A percentile compares a stretch with the other conserved stretches of the same genome.
Conservation (phyloP, 2,797 vertebrate genomes). For the Lagodon rhomboides region DNA sequence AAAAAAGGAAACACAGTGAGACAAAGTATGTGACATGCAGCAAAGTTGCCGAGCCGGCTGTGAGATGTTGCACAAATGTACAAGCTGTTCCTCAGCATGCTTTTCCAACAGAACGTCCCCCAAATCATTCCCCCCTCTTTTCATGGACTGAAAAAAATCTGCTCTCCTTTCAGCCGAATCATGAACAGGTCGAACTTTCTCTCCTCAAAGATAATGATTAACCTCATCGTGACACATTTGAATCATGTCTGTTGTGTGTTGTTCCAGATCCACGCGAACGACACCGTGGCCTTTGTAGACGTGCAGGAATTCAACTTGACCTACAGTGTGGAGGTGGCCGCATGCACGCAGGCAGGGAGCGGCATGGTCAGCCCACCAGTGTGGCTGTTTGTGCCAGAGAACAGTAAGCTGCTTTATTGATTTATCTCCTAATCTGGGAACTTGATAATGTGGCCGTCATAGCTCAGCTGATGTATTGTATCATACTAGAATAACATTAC, state of each 20-base stretch:
- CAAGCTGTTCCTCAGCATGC: slow-evolving; percentile 12
- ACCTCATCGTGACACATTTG: background rate
- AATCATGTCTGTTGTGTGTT: slow-evolving; percentile 31
- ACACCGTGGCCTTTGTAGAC: slow-evolving; percentile 66
- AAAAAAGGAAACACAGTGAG: background rate
- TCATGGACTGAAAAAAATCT: background rate
- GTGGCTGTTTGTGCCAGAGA: slow-evolving; percentile 84
- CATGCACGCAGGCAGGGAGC: slow-evolving; percentile 89
- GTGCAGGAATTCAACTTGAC: slow-evolving; percentile 89
- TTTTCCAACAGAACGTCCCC: background rate
- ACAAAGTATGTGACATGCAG: background rate
- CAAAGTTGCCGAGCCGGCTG: slow-evolving; percentile 3
- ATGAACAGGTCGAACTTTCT: slow-evolving; percentile 7
- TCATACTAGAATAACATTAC: slow-evolving; percentile 19
- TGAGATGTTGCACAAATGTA: slow-evolving; percentile 38
- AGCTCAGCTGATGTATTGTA: slow-evolving; percentile 17
- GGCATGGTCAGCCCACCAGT: slow-evolving; percentile 89
- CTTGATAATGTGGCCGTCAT: slow-evolving; percentile 6
- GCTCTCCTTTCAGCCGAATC: slow-evolving; percentile 2
- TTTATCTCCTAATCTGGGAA: slow-evolving; percentile 46
- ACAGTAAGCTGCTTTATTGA: slow-evolving; percentile 84
- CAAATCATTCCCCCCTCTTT: background rate
- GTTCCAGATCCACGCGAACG: slow-evolving; percentile 81
- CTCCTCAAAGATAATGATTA: slow-evolving; percentile 34
- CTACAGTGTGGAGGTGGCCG: slow-evolving; percentile 90